Evolutionary conservation across 2,888 invertebrate genomes (phyloP).

Genomic region (Desoria tigrina): DNA sequence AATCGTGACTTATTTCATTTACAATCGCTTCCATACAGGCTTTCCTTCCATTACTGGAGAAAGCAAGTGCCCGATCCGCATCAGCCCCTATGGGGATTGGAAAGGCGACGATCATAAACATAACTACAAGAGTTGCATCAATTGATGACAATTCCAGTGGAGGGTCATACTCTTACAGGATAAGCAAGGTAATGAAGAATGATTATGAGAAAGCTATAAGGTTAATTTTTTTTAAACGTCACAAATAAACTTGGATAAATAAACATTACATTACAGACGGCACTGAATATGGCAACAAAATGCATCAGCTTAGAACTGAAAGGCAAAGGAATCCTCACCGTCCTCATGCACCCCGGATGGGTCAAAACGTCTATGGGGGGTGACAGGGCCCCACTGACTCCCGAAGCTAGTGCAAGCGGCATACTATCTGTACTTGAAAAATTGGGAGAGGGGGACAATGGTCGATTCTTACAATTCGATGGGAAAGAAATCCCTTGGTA

Average conservation of each 20-base stretch:
- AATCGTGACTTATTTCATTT: not conserved
- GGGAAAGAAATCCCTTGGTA: slow-evolving; percentile 75
- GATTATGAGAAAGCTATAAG: not conserved
- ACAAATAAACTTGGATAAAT: too few species aligned
- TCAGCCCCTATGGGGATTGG: slow-evolving; percentile 36
- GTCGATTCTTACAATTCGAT: slow-evolving; percentile 75
- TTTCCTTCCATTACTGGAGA: slow-evolving; percentile 65
- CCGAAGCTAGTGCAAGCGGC: slow-evolving; percentile 67
- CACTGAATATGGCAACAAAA: slow-evolving; percentile 82
- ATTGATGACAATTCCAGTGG: slow-evolving; percentile 73
- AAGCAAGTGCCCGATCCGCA: slow-evolving; percentile 45
- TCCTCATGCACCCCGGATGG: slow-evolving; percentile 85
- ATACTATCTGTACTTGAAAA: slow-evolving; percentile 68
- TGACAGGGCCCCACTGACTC: slow-evolving; percentile 70
- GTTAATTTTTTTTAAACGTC: not conserved
- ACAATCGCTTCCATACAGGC: slow-evolving; percentile 64
- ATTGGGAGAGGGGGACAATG: slow-evolving; percentile 69
- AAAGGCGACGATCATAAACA: slow-evolving; percentile 66
- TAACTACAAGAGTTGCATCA: slow-evolving; percentile 79
- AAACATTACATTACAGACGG: too few species aligned
- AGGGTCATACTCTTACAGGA: slow-evolving; percentile 79
- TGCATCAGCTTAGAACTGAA: slow-evolving; percentile 80
- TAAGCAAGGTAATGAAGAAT: slow-evolving; percentile 87
- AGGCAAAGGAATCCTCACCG: slow-evolving; percentile 71
- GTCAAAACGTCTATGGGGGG: slow-evolving; percentile 89